Evolutionary conservation across 2,888 invertebrate species (phyloP), one percentile per base, ranked within the genome.

Genomic region (Acheta domesticus): DNA sequence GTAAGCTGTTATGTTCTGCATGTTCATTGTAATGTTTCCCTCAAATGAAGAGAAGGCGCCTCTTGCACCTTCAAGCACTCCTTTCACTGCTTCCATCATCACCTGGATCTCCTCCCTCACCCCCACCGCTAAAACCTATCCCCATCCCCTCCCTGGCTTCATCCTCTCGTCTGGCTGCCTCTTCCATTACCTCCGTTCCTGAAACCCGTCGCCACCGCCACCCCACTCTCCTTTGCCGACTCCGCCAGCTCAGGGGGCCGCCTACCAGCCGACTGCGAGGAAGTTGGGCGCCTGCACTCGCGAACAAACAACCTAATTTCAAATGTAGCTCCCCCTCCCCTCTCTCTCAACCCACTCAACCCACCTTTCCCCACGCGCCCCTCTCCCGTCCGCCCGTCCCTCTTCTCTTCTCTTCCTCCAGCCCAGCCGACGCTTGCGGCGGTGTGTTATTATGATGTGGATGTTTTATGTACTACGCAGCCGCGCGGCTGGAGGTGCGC

Each of bases 221-320:
- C 36, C 36, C 36, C 23, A 3, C 23, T 8, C 8, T 8, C 36
- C 36, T 36, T 8, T 36, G 36, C 36, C 36, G 36, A 8, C 36
- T 8, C 36, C 36, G 36, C 36, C 36, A 36, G 36, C 36, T 36
- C 36, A 36, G 62, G 14, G 62, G n/a, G 62, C 23, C 23, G 62
- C 62, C 62, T 14, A 62, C 16, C 16, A 36, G 36, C 4, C 14
- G 62, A n/a, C 62, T 14, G 62, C 16, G 14, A 62, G 62, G 62
- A 62, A 62, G 62, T 62, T 62, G 62, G 14, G 62, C 62, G 62
- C 62, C 62, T 62, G 62, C 62, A 62, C 77, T 79, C 78, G 78
- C 76, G 81, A 82, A 82, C 82, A 82, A 82, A 82, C 82, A 82
- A 81, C 81, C 82, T 82, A 82, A 82, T 82, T 82, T 82, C 81